These are phyloP conservation scores for Pelodytes ibericus DNA, from an alignment of 2,797 vertebrate genomes.

Conservation along the genomic window DNA sequence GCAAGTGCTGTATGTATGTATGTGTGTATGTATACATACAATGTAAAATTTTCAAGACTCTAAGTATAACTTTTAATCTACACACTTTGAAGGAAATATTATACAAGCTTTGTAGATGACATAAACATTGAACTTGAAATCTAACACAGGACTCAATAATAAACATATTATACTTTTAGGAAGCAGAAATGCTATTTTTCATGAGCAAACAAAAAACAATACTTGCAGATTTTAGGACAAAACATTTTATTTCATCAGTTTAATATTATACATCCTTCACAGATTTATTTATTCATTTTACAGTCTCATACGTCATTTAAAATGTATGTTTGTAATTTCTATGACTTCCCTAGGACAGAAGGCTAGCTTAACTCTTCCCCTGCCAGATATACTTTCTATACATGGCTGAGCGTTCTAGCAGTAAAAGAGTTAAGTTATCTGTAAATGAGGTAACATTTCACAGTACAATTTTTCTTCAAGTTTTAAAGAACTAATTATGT, in stretches of 20 bases:
- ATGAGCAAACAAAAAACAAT: constrained; percentile 42
- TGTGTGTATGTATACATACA: no score
- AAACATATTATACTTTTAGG: no score
- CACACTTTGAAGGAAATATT: no score
- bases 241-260: constrained; percentile 90
- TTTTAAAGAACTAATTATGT: constrained; percentile 92
- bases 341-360: constrained; percentile 81
- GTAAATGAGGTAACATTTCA: constrained; percentile 98
- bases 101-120: no score
- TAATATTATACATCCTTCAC: constrained; percentile 93
- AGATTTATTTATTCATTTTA: constrained; percentile 83
- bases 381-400: constrained; percentile 44
- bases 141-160: no score
- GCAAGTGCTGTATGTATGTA: no score
- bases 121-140: no score
- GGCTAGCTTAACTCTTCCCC: constrained; percentile 73
- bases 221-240: constrained; percentile 81
- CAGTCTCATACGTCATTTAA: constrained; percentile 82
- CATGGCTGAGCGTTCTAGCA: constrained; percentile 45
- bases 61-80: no score
- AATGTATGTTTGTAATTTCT: constrained; percentile 79
- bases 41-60: no score
- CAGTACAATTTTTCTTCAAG: constrained; percentile 96
- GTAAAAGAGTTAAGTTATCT: constrained; percentile 74
- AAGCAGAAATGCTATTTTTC: no score